A percentile compares a stretch with the other conserved stretches of the same genome.
Conservation (phyloP, 2,888 invertebrate species). For the Meganola albula region DNA sequence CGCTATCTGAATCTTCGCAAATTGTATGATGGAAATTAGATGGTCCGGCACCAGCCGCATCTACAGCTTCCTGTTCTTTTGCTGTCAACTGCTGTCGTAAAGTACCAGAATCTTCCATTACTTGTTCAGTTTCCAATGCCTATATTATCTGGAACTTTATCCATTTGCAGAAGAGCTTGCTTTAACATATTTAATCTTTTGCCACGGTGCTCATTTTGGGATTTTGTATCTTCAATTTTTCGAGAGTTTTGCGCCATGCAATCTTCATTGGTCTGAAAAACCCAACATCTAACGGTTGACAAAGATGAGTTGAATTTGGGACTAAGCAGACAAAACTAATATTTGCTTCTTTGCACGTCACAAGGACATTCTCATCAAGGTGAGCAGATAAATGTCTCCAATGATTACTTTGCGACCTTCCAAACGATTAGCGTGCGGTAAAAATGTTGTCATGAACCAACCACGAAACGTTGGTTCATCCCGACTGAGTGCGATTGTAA, state of each 20-base stretch:
- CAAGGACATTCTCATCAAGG: conserved; percentile 8
- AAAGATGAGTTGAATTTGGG: conserved; percentile 10
- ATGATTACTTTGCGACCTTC: conserved; percentile 13
- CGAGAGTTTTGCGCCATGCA: conserved; percentile 18
- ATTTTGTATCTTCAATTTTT: conserved; percentile 14
- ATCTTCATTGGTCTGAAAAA: conserved; percentile 20
- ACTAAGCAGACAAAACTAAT: conserved; percentile 16
- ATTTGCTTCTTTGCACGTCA: conserved; percentile 11
- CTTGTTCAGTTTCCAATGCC: too few relatives aligned
- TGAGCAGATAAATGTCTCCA: conserved; percentile 15
- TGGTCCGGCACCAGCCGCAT: too few relatives aligned
- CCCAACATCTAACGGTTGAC: conserved; percentile 19
- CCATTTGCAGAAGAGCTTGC: conserved; percentile 3
- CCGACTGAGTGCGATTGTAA: not conserved
- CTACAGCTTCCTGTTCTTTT: too few relatives aligned
- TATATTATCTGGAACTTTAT: conserved; percentile 6
- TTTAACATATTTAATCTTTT: conserved; percentile 6
- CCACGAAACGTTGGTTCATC: conserved; percentile 10
- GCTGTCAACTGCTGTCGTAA: too few relatives aligned
- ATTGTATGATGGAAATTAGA: too few relatives aligned
- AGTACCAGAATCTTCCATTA: too few relatives aligned
- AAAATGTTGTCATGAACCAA: conserved; percentile 14
- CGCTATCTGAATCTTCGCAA: too few relatives aligned
- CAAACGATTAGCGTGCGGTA: conserved; percentile 10
- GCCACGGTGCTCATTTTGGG: conserved; percentile 3